Conservation (phyloP, 2,797 vertebrate genomes). For the Sparidentex hasta region DNA sequence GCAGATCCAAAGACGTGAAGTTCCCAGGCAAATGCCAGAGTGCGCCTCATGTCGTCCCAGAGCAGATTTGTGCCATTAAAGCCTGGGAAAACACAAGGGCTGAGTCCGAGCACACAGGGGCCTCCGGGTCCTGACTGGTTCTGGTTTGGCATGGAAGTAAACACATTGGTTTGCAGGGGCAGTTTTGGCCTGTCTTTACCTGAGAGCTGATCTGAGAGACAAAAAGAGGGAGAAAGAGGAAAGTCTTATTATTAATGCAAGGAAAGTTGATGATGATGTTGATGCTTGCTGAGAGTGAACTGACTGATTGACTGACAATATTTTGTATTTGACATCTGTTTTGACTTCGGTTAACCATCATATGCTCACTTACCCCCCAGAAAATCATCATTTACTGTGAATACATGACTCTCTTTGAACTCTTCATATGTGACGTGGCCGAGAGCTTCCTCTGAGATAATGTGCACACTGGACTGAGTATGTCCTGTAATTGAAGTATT, state of each 20-base stretch:
- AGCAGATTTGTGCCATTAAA: constrained; percentile 84
- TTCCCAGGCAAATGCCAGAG: constrained; percentile 90
- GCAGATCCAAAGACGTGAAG: constrained; percentile 90
- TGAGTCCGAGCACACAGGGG: constrained; percentile 67
- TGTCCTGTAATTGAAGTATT: constrained; percentile 47
- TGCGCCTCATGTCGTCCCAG: constrained; percentile 89
- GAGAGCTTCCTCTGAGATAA: constrained; percentile 40
- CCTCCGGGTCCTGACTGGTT: constrained; percentile 39
- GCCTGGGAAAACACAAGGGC: constrained; percentile 70
- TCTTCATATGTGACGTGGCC: constrained; percentile 27
- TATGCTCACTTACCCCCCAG: constrained; percentile 54
- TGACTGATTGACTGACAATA: background rate
- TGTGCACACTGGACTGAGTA: constrained; percentile 14
- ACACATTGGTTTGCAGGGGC: constrained; percentile 41
- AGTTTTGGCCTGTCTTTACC: constrained; percentile 36
- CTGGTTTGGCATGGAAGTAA: constrained; percentile 50
- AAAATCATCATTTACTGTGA: constrained; percentile 23
- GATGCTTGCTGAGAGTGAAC: background rate
- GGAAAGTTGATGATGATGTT: background rate
- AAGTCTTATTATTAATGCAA: background rate
- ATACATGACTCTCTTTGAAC: constrained; percentile 15
- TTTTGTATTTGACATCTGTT: background rate
- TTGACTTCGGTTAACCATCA: constrained; percentile 6
- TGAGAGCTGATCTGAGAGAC: constrained; percentile 15
- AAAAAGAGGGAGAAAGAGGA: constrained; percentile 26